phyloP scores from a whole-genome alignment of 2,113 vertebrate species.

The Syngnathus typhle region DNA sequence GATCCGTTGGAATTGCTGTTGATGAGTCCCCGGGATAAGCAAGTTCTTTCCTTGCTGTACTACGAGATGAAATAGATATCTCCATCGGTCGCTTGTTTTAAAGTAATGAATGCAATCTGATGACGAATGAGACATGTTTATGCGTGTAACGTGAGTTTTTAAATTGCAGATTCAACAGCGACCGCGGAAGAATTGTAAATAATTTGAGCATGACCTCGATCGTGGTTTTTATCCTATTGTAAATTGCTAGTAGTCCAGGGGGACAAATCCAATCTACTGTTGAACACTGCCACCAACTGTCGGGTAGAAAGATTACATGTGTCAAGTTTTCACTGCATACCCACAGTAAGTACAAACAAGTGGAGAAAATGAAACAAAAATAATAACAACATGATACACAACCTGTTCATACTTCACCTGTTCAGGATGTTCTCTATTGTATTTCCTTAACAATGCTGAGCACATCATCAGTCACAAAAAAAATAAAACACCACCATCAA shows the following conservation, averaged over 20 bases:
- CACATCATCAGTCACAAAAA: not conserved
- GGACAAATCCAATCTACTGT: not conserved
- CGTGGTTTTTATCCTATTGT: conserved; percentile 17
- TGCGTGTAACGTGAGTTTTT: not conserved
- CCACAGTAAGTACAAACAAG: not conserved
- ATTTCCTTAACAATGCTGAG: conserved; percentile 1
- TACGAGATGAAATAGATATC: not conserved
- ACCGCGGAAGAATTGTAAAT: conserved; percentile 12
- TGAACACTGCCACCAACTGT: conserved; percentile 38
- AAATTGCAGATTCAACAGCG: not conserved
- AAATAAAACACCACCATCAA: not conserved
- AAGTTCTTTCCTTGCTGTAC: not conserved
- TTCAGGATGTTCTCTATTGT: not conserved
- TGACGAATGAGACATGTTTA: not conserved
- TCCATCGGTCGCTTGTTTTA: not conserved
- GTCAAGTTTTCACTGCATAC: not conserved
- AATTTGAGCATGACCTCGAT: conserved; percentile 20
- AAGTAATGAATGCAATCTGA: not conserved
- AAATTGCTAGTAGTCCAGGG: conserved; percentile 11
- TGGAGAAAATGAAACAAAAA: not conserved
- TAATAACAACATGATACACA: not conserved
- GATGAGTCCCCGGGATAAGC: not conserved
- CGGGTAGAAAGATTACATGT: not conserved
- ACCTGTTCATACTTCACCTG: not conserved
- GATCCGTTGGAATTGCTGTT: conserved; percentile 24